Base-by-base conservation (phyloP, 2,113 vertebrate species). In the Psittacula cyanocephala region DNA sequence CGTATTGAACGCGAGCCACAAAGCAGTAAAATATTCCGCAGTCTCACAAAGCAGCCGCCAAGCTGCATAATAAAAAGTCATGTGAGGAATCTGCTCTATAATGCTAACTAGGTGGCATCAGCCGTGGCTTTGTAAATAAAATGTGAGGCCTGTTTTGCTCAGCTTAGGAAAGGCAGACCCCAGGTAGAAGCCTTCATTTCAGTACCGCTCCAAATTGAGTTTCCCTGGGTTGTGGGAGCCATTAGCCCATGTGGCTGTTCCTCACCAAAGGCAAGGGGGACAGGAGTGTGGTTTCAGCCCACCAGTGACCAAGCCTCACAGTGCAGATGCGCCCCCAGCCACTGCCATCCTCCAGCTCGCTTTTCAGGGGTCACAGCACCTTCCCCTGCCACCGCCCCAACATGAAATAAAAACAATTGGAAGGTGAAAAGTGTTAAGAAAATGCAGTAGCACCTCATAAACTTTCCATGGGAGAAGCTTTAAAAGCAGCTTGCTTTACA, bases 11-110 rank as follows among this genome's bases (percentile, higher is more conserved):
- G 46, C 0, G 5, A 84, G 81, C 89, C 92, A 95, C 92, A 62
- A 78, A 94, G 81, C 91, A 86, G 81, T 88, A 86, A 96, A 96
- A 94, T 91, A 72, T 95, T 93, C 91, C 19, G 67, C 95, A 95
- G 92, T 88, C 87, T 95, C 82, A 57, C 87, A 67, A 76, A 86
- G 84, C 90, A 77, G 93, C 91, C 80, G n/a, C 91, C 89, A 95
- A 93, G 71, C 80, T 62, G 91, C 93, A 78, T 62, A 89, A 89
- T 91, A 69, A 91, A 81, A 88, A 93, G 75, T 60, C 47, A 55
- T 31, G 87, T 43, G 79, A 89, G 72, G 78, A 81, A 82, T 59
- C 50, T 44, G 86, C 47, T 94, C 94, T 77, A 16, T 59, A 60
- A 90, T 76, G 75, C 87, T 95, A 89, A 95, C n/a, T 60, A 93